Conservation (phyloP, 2,113 vertebrate species). For the Pycnonotus jocosus region DNA sequence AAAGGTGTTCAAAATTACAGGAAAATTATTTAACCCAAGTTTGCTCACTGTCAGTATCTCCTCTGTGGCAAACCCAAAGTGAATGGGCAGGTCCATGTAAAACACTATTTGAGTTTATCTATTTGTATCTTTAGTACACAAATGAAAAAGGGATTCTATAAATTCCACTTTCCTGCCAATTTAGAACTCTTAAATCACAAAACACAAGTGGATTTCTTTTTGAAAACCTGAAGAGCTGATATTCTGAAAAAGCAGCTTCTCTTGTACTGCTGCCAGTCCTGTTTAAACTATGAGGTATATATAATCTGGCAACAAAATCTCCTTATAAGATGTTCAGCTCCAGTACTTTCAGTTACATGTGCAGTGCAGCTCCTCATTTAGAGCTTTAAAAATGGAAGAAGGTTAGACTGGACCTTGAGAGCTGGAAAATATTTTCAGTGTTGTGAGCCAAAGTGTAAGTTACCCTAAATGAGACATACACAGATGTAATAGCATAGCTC, state of each 20-base stretch:
- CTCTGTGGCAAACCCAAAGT: neutral
- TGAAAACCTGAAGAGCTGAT: neutral
- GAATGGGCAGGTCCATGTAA: neutral
- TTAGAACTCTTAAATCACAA: neutral
- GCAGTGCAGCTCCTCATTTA: constrained; percentile 56
- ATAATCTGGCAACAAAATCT: constrained; percentile 53
- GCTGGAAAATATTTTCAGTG: constrained; percentile 52
- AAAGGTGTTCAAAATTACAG: neutral
- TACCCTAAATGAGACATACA: constrained; percentile 62
- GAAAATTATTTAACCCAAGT: neutral
- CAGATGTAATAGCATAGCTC: constrained; percentile 58
- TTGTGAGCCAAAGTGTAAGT: constrained; percentile 55
- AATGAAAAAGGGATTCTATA: neutral
- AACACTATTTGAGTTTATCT: neutral
- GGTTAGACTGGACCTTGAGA: constrained; percentile 53
- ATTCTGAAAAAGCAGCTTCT: constrained; percentile 52
- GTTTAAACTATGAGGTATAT: constrained; percentile 43
- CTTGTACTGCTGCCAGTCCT: constrained; percentile 2
- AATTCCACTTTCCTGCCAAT: neutral
- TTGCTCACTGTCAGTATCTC: neutral
- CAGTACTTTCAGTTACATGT: constrained; percentile 50
- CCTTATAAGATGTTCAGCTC: constrained; percentile 53
- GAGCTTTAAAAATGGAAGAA: constrained; percentile 60
- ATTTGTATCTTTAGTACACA: neutral
- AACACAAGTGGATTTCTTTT: neutral